A percentile compares a stretch with the other conserved stretches of the same genome.
phyloP scores from a whole-genome alignment of 2,113 vertebrate genomes.

The Arothron firmamentum region DNA sequence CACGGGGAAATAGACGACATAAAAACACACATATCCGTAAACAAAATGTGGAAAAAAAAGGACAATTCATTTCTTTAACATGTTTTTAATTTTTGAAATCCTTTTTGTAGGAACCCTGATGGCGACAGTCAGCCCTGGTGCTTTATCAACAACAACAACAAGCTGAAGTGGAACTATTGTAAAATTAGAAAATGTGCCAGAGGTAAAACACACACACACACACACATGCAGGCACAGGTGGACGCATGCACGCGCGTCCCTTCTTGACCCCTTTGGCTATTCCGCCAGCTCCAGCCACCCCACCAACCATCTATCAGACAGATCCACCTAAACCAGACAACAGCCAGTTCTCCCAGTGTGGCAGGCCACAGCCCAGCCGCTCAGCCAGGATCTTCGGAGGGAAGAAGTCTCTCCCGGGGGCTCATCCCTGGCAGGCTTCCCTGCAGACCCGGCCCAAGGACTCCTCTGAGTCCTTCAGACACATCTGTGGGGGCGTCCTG shows the following conservation, averaged over 20 bases:
- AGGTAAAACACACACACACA: slow-evolving; percentile 22
- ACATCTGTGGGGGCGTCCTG: slow-evolving; percentile 82
- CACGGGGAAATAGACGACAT: too few relatives aligned
- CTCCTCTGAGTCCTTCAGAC: slow-evolving; percentile 28
- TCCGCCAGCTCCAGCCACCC: slow-evolving; percentile 4
- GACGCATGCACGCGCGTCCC: not conserved
- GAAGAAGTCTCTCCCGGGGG: slow-evolving; percentile 76
- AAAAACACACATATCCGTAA: too few relatives aligned
- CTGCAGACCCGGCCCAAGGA: slow-evolving; percentile 64
- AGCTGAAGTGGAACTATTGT: slow-evolving; percentile 34
- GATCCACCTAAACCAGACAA: not conserved
- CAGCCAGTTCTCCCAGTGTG: slow-evolving; percentile 73
- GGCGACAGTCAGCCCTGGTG: slow-evolving; percentile 44
- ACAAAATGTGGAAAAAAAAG: too few relatives aligned
- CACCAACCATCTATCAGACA: slow-evolving; percentile 3
- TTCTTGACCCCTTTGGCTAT: not conserved
- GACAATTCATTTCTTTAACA: too few relatives aligned
- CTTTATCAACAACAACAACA: slow-evolving; percentile 18
- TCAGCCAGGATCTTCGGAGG: slow-evolving; percentile 80
- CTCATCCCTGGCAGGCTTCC: slow-evolving; percentile 87
- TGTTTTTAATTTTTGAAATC: not conserved
- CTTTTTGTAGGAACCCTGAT: slow-evolving; percentile 41
- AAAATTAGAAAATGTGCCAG: slow-evolving; percentile 21
- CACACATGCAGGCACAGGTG: not conserved
- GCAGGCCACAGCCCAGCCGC: slow-evolving; percentile 51